These are phyloP conservation scores for Drosophila mimetica DNA, from an alignment of 2,888 invertebrate genomes.

Conservation along the genomic window DNA sequence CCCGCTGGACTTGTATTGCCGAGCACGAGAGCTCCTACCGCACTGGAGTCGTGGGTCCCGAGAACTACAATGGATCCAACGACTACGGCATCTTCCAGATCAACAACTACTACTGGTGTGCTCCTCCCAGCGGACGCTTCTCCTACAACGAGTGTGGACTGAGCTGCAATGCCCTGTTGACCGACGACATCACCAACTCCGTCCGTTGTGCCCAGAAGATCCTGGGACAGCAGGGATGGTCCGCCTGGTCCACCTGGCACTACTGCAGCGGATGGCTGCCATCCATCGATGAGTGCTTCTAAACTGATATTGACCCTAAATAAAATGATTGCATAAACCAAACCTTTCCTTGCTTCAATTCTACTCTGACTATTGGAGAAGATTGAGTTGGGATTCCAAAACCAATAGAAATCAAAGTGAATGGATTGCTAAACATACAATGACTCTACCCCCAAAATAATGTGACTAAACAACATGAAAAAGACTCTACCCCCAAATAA, in stretches of 20 bases:
- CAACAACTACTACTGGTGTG: slow-evolving; percentile 82
- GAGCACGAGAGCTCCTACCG: slow-evolving; percentile 80
- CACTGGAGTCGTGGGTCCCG: slow-evolving; percentile 84
- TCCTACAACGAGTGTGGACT: slow-evolving; percentile 77
- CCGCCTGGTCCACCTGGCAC: slow-evolving; percentile 79
- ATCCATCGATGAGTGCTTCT: slow-evolving; percentile 74
- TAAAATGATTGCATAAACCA: slow-evolving; percentile 5
- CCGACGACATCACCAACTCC: slow-evolving; percentile 71
- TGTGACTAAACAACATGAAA: too few species aligned
- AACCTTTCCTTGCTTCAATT: background rate
- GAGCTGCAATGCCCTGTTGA: slow-evolving; percentile 71
- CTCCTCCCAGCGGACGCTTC: slow-evolving; percentile 61
- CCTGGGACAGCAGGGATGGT: slow-evolving; percentile 74
- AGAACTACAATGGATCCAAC: slow-evolving; percentile 84
- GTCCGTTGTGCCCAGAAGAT: slow-evolving; percentile 76
- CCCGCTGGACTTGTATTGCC: slow-evolving; percentile 77
- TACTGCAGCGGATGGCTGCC: slow-evolving; percentile 71
- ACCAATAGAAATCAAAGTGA: too few species aligned
- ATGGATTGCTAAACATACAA: too few species aligned
- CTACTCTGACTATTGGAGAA: too few species aligned
- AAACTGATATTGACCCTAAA: slow-evolving; percentile 27
- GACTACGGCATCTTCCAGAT: slow-evolving; percentile 84
- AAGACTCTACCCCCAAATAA: too few species aligned
- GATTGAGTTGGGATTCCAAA: too few species aligned
- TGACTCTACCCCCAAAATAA: too few species aligned